phyloP scores from a whole-genome alignment of 1,140 invertebrate species.

The Pseudobourletiella spinata region DNA sequence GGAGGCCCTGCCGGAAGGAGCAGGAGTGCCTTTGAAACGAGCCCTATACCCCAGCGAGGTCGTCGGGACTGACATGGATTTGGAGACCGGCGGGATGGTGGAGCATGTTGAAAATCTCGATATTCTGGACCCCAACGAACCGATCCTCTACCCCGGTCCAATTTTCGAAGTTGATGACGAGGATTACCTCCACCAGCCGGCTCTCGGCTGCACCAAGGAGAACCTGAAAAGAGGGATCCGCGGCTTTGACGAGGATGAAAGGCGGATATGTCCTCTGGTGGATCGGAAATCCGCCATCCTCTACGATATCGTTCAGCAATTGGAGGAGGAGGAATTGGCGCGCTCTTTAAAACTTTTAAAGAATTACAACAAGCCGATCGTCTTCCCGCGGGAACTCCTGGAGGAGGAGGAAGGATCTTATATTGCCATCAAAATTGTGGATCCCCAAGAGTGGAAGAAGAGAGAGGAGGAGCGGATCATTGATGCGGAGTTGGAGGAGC shows the following conservation, averaged over 20 bases:
- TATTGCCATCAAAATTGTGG: background rate
- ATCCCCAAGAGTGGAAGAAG: background rate
- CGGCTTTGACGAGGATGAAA: conserved; percentile 19
- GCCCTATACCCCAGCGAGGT: too few species aligned
- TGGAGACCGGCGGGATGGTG: too few species aligned
- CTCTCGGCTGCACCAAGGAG: background rate
- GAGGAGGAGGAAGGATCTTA: background rate
- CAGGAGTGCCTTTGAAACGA: too few species aligned
- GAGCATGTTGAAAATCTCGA: too few species aligned
- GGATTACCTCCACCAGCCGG: conserved; percentile 3
- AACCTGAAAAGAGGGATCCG: conserved; percentile 5
- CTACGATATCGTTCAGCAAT: conserved; percentile 14
- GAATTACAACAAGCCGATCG: background rate
- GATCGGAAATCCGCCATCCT: conserved; percentile 18
- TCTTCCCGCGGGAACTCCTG: background rate
- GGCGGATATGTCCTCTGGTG: conserved; percentile 7
- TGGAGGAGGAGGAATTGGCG: conserved; percentile 9
- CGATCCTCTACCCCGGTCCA: background rate
- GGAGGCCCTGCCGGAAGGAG: too few species aligned
- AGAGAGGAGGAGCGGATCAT: background rate
- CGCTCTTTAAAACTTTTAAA: background rate
- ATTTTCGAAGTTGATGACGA: conserved; percentile 8
- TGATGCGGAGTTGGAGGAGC: background rate
- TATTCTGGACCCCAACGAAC: background rate
- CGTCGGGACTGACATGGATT: too few species aligned